Percentiles rank a stretch among this genome's conserved stretches.
Conservation (phyloP, 2,888 invertebrate genomes). For the Cephonodes hylas region DNA sequence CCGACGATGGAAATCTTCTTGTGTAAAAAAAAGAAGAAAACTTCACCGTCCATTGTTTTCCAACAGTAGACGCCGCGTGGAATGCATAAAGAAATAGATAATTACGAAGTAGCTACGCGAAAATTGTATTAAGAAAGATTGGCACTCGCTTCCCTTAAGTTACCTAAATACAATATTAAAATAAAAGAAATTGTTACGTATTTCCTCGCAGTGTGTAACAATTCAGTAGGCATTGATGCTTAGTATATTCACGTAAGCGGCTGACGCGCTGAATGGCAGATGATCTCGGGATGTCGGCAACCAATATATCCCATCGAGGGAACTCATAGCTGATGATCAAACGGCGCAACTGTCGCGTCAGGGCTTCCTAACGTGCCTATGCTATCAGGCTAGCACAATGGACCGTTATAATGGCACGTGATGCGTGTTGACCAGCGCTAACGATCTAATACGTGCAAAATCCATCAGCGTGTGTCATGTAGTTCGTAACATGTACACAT, state of each 20-base stretch:
- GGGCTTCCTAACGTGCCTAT: background rate
- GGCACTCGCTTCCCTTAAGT: background rate
- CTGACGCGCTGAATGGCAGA: background rate
- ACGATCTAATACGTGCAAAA: background rate
- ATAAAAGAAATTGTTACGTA: background rate
- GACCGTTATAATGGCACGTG: background rate
- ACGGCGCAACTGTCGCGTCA: background rate
- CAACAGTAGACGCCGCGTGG: background rate
- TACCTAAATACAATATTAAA: background rate
- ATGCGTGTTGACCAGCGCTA: background rate
- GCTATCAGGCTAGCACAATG: background rate
- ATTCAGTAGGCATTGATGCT: background rate
- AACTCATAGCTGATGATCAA: background rate
- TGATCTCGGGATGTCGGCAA: background rate
- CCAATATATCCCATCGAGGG: background rate
- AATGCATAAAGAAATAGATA: background rate
- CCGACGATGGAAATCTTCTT: background rate
- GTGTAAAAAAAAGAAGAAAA: constrained; percentile 3
- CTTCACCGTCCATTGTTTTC: background rate
- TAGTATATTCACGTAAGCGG: background rate
- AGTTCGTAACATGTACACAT: too few relatives aligned
- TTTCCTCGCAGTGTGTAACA: background rate
- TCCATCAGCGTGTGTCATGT: background rate
- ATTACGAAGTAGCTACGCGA: background rate
- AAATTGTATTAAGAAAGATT: background rate